phyloP scores from a whole-genome alignment of 1,140 invertebrate genomes.

The Psix sp. region DNA sequence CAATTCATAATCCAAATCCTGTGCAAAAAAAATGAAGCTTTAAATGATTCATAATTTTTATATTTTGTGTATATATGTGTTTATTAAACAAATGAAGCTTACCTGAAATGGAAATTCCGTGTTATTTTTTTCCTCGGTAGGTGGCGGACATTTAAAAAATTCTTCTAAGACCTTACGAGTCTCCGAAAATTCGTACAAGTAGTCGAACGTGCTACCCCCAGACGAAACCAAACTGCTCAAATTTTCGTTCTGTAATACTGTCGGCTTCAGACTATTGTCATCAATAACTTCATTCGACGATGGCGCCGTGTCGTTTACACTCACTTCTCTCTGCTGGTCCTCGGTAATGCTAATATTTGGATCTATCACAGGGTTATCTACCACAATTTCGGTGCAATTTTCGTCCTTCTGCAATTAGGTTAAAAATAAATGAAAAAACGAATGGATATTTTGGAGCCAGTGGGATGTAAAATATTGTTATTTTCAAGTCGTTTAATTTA shows the following conservation, averaged over 20 bases:
- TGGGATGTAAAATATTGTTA: too few relatives aligned
- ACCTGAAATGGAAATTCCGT: conserved; percentile 63
- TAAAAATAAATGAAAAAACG: conserved; percentile 13
- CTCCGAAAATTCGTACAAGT: conserved; percentile 93
- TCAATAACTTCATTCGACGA: conserved; percentile 63
- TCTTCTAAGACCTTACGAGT: conserved; percentile 93
- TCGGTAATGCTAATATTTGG: conserved; percentile 57
- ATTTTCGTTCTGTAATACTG: conserved; percentile 68
- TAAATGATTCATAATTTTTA: too few relatives aligned
- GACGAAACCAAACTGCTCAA: conserved; percentile 72
- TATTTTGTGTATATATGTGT: neutral
- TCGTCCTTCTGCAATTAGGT: conserved; percentile 69
- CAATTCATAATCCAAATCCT: conserved; percentile 91
- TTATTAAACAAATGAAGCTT: conserved; percentile 18
- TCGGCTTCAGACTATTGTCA: conserved; percentile 69
- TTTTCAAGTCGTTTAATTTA: conserved; percentile 9
- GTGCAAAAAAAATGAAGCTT: conserved; percentile 20
- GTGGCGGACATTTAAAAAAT: conserved; percentile 89
- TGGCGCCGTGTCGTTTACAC: conserved; percentile 46
- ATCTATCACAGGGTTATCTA: conserved; percentile 71
- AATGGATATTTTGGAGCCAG: too few relatives aligned
- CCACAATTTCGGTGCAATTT: conserved; percentile 65
- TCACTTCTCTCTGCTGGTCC: conserved; percentile 48
- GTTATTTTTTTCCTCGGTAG: conserved; percentile 79
- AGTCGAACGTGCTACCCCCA: conserved; percentile 83